phyloP scores from a whole-genome alignment of 2,113 vertebrate genomes.

The Silurus meridionalis region DNA sequence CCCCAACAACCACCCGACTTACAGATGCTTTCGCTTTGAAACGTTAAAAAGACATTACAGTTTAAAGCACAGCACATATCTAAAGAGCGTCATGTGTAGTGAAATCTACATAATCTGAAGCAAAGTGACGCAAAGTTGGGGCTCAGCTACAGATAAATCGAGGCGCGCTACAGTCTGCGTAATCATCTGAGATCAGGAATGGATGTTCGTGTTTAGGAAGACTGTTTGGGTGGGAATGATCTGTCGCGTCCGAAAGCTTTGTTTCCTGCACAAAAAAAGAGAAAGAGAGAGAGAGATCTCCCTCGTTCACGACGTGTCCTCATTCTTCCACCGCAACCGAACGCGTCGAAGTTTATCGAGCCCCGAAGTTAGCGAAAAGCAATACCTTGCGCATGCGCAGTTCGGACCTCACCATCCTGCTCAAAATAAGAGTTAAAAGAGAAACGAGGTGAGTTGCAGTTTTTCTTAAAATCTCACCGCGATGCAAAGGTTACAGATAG shows the following conservation, averaged over 20 bases:
- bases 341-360: slow-evolving; percentile 73
- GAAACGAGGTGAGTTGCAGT: slow-evolving; percentile 83
- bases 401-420: slow-evolving; percentile 62
- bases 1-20: background rate
- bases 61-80: background rate
- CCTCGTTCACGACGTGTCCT: background rate
- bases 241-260: background rate
- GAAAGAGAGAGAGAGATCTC: background rate
- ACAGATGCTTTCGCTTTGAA: slow-evolving; percentile 9
- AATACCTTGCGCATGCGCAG: slow-evolving; percentile 76
- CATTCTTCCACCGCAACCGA: slow-evolving; percentile 57
- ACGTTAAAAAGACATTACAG: background rate
- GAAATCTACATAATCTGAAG: background rate
- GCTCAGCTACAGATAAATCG: background rate
- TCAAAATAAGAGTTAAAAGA: slow-evolving; percentile 85
- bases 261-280: background rate
- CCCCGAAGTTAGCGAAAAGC: slow-evolving; percentile 78
- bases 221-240: background rate
- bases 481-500: slow-evolving; percentile 45
- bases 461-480: slow-evolving; percentile 63
- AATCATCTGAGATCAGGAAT: background rate
- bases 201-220: background rate
- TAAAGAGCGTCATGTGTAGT: background rate
- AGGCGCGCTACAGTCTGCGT: background rate
- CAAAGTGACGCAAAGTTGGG: background rate